A percentile compares a stretch with the other conserved stretches of the same genome.
Evolutionary conservation across 92 coral and sea anemone genomes (phyloP).

Genomic region (Galaxea fascicularis): DNA sequence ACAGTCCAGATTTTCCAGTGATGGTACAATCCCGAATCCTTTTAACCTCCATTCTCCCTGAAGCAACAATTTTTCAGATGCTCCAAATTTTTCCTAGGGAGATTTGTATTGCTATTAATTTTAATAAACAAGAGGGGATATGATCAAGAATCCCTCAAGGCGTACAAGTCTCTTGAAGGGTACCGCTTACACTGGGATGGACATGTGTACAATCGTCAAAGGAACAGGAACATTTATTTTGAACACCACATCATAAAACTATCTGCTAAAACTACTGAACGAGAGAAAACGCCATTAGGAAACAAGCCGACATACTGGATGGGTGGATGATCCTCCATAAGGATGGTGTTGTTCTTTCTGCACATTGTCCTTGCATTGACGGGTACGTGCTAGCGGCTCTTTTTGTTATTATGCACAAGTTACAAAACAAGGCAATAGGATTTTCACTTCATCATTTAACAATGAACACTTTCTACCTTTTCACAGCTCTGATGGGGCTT

Average conservation of each 20-base stretch:
- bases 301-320: conserved; percentile 53
- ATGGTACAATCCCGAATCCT: too few relatives aligned
- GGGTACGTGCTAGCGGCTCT: conserved; percentile 30
- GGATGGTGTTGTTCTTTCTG: conserved; percentile 40
- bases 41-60: background rate
- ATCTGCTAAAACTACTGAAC: conserved; percentile 38
- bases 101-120: too few relatives aligned
- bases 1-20: too few relatives aligned
- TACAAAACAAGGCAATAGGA: background rate
- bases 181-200: conserved; percentile 58
- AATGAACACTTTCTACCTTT: background rate
- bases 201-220: conserved; percentile 32
- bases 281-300: conserved; percentile 44
- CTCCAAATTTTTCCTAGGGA: too few relatives aligned
- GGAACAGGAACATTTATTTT: conserved; percentile 13
- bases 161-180: conserved; percentile 48
- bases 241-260: conserved; percentile 5
- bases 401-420: background rate
- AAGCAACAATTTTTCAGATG: too few relatives aligned
- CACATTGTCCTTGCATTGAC: conserved; percentile 52
- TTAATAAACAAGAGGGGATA: conserved; percentile 33
- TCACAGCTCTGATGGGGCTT: conserved; percentile 57
- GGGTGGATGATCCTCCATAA: conserved; percentile 39
- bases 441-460: conserved; percentile 1
- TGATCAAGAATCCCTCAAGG: conserved; percentile 46